These are phyloP conservation scores for Hipparchia semele DNA, from an alignment of 2,888 invertebrate species.

Conservation along the genomic window DNA sequence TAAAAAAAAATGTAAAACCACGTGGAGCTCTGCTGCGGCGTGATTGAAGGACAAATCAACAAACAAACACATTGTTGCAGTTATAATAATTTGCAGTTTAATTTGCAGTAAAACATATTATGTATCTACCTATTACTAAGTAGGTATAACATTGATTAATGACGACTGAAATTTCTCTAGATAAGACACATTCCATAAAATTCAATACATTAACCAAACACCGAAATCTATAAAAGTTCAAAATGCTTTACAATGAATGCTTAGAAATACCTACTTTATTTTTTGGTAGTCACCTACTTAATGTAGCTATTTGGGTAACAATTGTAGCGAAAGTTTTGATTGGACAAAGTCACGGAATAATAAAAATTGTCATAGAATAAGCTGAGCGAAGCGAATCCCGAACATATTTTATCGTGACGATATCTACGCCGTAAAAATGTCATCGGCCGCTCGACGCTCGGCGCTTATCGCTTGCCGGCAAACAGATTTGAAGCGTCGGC, in stretches of 20 bases:
- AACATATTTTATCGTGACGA: slow-evolving; percentile 62
- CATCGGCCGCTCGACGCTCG: slow-evolving; percentile 60
- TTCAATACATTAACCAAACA: background rate
- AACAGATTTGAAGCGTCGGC: slow-evolving; percentile 29
- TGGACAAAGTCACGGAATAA: slow-evolving; percentile 1
- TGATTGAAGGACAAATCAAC: too few relatives aligned
- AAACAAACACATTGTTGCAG: too few relatives aligned
- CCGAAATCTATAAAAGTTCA: background rate
- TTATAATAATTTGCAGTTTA: too few relatives aligned
- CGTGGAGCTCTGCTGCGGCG: too few relatives aligned
- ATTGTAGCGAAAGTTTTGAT: slow-evolving; percentile 1
- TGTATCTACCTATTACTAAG: too few relatives aligned
- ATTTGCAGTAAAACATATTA: too few relatives aligned
- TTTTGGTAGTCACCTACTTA: background rate
- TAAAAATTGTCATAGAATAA: slow-evolving; percentile 37
- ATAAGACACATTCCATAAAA: background rate
- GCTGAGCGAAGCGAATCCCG: slow-evolving; percentile 52
- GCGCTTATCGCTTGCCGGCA: slow-evolving; percentile 52
- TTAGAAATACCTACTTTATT: background rate
- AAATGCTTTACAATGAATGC: background rate
- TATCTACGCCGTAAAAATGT: slow-evolving; percentile 75
- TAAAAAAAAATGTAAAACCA: too few relatives aligned
- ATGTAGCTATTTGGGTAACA: slow-evolving; percentile 2
- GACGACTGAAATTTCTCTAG: too few relatives aligned
- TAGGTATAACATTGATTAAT: too few relatives aligned